phyloP scores from a whole-genome alignment of 2,113 vertebrate species.

The Apodemus speciosus region DNA sequence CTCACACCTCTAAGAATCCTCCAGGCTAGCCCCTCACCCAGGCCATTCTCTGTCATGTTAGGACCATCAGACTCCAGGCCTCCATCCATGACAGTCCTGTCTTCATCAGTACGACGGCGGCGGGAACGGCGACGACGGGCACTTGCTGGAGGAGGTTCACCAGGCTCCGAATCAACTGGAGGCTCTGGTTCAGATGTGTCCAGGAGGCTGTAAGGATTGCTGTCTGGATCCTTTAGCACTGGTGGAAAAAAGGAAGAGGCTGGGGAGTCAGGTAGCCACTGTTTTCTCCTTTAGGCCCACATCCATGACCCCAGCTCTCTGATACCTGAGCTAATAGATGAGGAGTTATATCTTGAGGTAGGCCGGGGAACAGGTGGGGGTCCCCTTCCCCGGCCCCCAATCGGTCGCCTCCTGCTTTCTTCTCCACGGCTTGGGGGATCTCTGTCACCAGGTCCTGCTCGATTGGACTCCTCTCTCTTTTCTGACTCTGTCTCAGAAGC shows the following conservation, averaged over 20 bases:
- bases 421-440: constrained; percentile 78
- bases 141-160: constrained; percentile 85
- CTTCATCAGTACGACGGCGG: constrained; percentile 92
- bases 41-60: constrained; percentile 90
- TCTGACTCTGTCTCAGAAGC: constrained; percentile 92
- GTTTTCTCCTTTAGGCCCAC: background rate
- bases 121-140: constrained; percentile 91
- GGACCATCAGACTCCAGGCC: constrained; percentile 90
- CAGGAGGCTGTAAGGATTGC: constrained; percentile 93
- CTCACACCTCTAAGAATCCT: background rate
- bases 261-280: background rate
- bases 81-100: constrained; percentile 93
- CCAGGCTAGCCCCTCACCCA: constrained; percentile 83
- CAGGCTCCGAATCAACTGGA: constrained; percentile 87
- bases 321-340: constrained; percentile 92
- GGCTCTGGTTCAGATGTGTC: constrained; percentile 91
- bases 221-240: constrained; percentile 94
- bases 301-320: background rate
- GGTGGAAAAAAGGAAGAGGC: background rate
- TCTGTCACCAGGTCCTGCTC: constrained; percentile 80
- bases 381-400: constrained; percentile 86
- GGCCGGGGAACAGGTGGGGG: constrained; percentile 82
- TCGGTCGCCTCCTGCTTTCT: constrained; percentile 86
- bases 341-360: constrained; percentile 82
- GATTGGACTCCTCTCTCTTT: constrained; percentile 85